Conservation (phyloP, 2,888 invertebrate species). For the Folsomia candida region DNA sequence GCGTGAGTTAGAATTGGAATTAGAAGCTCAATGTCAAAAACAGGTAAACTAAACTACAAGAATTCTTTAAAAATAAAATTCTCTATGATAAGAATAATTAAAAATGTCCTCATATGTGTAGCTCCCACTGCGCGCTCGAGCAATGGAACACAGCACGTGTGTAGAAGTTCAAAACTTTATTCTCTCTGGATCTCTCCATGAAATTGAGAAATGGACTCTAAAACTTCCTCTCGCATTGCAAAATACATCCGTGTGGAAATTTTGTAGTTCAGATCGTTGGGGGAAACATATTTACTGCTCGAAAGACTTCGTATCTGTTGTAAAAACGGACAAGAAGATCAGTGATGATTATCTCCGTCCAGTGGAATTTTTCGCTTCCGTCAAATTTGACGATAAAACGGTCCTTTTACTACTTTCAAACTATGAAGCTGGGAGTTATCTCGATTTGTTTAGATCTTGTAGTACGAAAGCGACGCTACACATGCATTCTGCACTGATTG, state of each 20-base stretch:
- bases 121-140: constrained; percentile 18
- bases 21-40: constrained; percentile 31
- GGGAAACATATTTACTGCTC: constrained; percentile 24
- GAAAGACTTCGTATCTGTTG: constrained; percentile 21
- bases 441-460: constrained; percentile 9
- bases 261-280: background rate
- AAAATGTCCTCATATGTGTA: background rate
- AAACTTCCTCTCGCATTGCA: constrained; percentile 20
- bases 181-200: background rate
- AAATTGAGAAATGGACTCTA: constrained; percentile 13
- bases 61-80: background rate
- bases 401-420: constrained; percentile 25
- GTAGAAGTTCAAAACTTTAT: constrained; percentile 13
- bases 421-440: constrained; percentile 25
- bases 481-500: constrained; percentile 20
- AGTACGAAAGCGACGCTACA: constrained; percentile 7
- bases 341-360: constrained; percentile 29
- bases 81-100: too few relatives aligned
- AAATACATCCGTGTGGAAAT: constrained; percentile 16
- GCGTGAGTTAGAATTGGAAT: constrained; percentile 35
- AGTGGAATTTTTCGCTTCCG: constrained; percentile 23
- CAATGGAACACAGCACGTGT: constrained; percentile 1
- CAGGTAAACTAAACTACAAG: background rate
- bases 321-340: background rate
- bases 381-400: background rate